Conservation (phyloP, 2,797 vertebrate genomes). For the Myotis planiceps region DNA sequence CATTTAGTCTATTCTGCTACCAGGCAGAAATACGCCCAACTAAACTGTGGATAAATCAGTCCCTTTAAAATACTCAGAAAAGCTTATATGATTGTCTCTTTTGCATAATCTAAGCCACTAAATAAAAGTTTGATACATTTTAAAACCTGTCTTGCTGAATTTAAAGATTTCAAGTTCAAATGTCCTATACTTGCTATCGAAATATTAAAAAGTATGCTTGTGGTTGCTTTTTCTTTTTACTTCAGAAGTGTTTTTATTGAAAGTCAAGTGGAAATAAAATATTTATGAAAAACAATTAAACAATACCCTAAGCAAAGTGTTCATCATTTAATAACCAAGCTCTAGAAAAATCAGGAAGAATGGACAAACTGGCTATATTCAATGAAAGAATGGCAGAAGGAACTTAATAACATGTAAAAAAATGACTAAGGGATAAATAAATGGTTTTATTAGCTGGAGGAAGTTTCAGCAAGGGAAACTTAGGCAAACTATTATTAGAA, state of each 20-base stretch:
- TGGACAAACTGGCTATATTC: background rate
- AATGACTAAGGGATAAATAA: background rate
- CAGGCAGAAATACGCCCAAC: background rate
- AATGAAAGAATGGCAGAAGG: background rate
- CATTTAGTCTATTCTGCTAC: background rate
- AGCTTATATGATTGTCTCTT: background rate
- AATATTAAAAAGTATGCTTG: background rate
- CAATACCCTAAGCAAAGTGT: background rate
- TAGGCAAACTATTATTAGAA: background rate
- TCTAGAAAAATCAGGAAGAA: constrained; percentile 30
- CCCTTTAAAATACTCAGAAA: background rate
- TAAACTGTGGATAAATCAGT: background rate
- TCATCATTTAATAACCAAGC: constrained; percentile 10
- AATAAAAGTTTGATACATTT: background rate
- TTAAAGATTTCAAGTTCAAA: constrained; percentile 21
- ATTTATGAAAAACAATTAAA: constrained; percentile 17
- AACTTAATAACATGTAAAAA: background rate
- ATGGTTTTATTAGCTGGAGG: background rate
- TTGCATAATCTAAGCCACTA: background rate
- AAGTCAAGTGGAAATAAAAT: constrained; percentile 31
- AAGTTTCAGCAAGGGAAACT: background rate
- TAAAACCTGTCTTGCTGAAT: background rate
- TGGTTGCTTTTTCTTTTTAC: background rate
- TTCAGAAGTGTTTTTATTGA: background rate
- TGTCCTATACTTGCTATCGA: background rate